Evolutionary conservation across 1,140 invertebrate species (phyloP).

Genomic region (Rhyzopertha dominica): DNA sequence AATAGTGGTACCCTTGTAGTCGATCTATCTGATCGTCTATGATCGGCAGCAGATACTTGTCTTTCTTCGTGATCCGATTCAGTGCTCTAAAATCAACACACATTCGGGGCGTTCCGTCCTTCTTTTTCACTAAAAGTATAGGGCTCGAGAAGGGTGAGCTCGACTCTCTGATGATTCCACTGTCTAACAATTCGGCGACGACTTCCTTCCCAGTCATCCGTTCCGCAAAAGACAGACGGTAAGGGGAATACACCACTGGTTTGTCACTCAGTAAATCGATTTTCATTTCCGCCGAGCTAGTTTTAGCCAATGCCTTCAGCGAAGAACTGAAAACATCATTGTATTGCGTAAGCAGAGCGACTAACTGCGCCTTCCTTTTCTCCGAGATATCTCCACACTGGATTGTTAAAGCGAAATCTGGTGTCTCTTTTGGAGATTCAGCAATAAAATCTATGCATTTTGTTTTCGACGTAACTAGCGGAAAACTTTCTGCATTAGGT

Average conservation of each 20-base stretch:
- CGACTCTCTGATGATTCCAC: not conserved
- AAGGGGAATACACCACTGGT: not conserved
- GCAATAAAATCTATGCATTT: too few relatives aligned
- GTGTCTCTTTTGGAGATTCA: not conserved
- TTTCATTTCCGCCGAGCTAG: not conserved
- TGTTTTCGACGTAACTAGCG: too few relatives aligned
- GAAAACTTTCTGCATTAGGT: too few relatives aligned
- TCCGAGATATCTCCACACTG: not conserved
- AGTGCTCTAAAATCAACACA: not conserved
- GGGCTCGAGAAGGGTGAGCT: not conserved
- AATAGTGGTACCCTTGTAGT: too few relatives aligned
- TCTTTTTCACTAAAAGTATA: slow-evolving; percentile 1
- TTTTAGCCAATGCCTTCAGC: not conserved
- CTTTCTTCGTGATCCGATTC: not conserved
- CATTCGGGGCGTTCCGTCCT: not conserved
- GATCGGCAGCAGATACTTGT: too few relatives aligned
- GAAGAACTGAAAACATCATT: not conserved
- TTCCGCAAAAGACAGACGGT: not conserved
- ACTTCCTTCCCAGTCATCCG: not conserved
- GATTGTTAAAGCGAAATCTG: not conserved
- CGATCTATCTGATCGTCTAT: too few relatives aligned
- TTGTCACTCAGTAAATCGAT: not conserved
- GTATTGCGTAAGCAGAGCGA: not conserved
- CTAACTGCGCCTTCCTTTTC: too few relatives aligned
- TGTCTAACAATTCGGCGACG: not conserved